Evolutionary conservation across 2,113 vertebrate species (phyloP).

Genomic region (Hippocampus barbouri): DNA sequence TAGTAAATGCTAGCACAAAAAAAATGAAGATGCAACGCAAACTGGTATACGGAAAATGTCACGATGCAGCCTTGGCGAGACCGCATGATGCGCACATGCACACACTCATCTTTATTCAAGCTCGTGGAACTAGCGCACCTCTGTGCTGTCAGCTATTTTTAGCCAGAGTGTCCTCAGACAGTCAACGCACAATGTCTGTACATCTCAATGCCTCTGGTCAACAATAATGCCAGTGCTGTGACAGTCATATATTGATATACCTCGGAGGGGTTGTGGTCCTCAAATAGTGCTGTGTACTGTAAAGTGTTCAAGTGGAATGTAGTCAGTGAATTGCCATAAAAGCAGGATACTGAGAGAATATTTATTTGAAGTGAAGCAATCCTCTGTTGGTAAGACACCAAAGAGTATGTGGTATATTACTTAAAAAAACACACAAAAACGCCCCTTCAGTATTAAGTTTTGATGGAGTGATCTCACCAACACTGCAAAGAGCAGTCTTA

Average conservation of each 20-base stretch:
- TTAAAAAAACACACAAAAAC: not conserved
- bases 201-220: conserved; percentile 20
- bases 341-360: not conserved
- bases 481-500: not conserved
- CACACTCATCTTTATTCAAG: conserved; percentile 46
- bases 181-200: conserved; percentile 47
- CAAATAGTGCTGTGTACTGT: not conserved
- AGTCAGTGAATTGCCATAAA: not conserved
- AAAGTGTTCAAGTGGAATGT: not conserved
- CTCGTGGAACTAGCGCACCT: conserved; percentile 34
- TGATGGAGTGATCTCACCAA: not conserved
- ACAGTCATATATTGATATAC: not conserved
- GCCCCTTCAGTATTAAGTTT: not conserved
- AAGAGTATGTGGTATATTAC: not conserved
- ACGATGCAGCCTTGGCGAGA: conserved; percentile 27
- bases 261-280: not conserved
- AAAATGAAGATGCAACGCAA: conserved; percentile 18
- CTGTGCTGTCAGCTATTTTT: conserved; percentile 53
- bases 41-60: conserved; percentile 33
- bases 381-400: not conserved
- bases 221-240: conserved; percentile 20
- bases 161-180: conserved; percentile 45
- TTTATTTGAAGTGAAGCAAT: not conserved
- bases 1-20: conserved; percentile 4
- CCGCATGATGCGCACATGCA: conserved; percentile 44